Percentiles rank a stretch among this genome's conserved stretches.
These are phyloP conservation scores for Paratrypauchen microcephalus DNA, from an alignment of 2,797 vertebrate species.

Conservation along the genomic window DNA sequence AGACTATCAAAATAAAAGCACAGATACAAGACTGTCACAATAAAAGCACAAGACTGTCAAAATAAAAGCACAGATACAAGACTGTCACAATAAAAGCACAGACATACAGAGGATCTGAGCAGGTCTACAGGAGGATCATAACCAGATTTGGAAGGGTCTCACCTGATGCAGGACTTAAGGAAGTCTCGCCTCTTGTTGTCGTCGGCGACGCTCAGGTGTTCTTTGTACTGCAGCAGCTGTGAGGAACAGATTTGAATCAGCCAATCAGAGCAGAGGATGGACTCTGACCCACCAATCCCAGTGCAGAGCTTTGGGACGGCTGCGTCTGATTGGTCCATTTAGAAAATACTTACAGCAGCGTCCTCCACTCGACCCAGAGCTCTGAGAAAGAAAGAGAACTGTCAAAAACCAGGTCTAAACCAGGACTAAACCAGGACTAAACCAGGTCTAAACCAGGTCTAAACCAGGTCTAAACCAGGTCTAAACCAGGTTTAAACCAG, in stretches of 20 bases:
- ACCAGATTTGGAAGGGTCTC: slow-evolving; percentile 29
- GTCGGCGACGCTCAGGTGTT: slow-evolving; percentile 86
- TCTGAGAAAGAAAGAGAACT: slow-evolving; percentile 60
- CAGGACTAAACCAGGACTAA: not conserved
- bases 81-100: not conserved
- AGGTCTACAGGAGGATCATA: not conserved
- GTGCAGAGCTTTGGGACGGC: not conserved
- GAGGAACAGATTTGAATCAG: not conserved
- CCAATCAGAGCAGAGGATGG: not conserved
- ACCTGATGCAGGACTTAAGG: slow-evolving; percentile 90
- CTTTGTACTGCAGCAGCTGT: slow-evolving; percentile 90
- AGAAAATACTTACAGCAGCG: slow-evolving; percentile 82
- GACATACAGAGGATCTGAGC: not conserved
- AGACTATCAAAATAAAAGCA: not conserved
- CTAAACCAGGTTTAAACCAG: slow-evolving; percentile 2
- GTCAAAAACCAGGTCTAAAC: not conserved
- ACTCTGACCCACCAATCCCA: not conserved
- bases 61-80: not conserved
- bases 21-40: not conserved
- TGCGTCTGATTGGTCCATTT: not conserved
- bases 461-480: not conserved
- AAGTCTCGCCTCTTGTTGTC: slow-evolving; percentile 88
- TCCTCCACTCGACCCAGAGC: slow-evolving; percentile 89
- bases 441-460: slow-evolving; percentile 11
- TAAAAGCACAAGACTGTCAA: too few relatives aligned